Conservation (phyloP, 2,113 vertebrate genomes). For the Thamnaconus septentrionalis region DNA sequence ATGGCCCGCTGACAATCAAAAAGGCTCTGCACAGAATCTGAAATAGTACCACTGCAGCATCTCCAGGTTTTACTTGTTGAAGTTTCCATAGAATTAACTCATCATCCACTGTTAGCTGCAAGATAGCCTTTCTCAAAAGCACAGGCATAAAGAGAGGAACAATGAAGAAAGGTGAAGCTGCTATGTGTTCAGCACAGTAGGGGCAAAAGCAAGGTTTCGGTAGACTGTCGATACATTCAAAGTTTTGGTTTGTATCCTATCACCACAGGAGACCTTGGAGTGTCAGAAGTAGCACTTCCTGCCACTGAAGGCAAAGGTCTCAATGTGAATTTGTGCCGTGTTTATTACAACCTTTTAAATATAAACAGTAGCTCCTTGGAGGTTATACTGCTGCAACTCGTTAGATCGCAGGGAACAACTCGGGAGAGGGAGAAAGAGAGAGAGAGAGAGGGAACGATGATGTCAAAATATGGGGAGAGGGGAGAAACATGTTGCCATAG, state of each 20-base stretch:
- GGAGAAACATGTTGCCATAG: constrained; percentile 71
- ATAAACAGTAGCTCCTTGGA: constrained; percentile 51
- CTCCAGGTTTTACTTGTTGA: no score
- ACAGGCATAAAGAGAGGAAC: no score
- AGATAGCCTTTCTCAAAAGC: no score
- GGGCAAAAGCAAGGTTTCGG: background rate
- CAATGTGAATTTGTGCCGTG: constrained; percentile 29
- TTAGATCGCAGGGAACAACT: constrained; percentile 26
- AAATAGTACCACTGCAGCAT: no score
- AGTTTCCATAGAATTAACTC: no score
- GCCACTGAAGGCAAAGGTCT: no score
- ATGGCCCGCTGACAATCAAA: constrained; percentile 11
- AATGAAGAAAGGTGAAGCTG: no score
- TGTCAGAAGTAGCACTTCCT: background rate
- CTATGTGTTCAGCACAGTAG: no score
- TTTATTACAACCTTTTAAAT: constrained; percentile 43
- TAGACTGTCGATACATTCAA: no score
- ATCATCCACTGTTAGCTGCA: no score
- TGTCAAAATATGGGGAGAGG: constrained; percentile 53
- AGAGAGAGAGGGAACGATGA: constrained; percentile 24
- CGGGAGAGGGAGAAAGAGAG: background rate
- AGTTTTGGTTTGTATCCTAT: background rate
- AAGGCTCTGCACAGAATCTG: no score
- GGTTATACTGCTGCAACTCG: constrained; percentile 49
- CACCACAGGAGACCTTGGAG: constrained; percentile 11